phyloP scores from a whole-genome alignment of 2,888 invertebrate genomes.

The Caenorhabditis macrosperma region DNA sequence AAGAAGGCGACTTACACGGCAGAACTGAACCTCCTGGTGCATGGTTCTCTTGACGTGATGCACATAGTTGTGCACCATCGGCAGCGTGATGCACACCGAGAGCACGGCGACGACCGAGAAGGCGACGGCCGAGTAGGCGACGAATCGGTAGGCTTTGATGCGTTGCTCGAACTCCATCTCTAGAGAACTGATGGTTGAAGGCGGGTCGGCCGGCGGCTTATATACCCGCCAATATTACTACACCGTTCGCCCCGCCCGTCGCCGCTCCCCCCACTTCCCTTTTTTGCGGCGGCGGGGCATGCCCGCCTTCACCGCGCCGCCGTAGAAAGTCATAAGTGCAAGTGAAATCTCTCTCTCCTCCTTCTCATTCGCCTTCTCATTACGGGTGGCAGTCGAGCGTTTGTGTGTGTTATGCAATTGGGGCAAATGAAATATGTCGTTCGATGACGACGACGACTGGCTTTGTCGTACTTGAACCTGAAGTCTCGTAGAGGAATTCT shows the following conservation, averaged over 20 bases:
- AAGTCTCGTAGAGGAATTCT: no score
- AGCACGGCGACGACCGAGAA: conserved; percentile 70
- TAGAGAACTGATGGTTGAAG: conserved; percentile 46
- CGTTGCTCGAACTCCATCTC: conserved; percentile 66
- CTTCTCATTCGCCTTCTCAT: background rate
- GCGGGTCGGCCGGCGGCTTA: no score
- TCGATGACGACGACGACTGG: conserved; percentile 20
- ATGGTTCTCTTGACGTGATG: conserved; percentile 69
- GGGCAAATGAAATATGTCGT: conserved; percentile 29
- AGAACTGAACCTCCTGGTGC: conserved; percentile 67
- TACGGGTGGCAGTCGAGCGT: conserved; percentile 13
- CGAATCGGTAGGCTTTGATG: conserved; percentile 69
- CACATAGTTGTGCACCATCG: conserved; percentile 70
- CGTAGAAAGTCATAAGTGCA: conserved; percentile 47
- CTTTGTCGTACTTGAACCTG: conserved; percentile 3
- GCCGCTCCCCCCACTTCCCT: conserved; percentile 24
- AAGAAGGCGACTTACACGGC: conserved; percentile 40
- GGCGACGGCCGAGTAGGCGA: conserved; percentile 70
- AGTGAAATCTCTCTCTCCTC: conserved; percentile 32
- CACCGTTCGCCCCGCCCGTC: conserved; percentile 28
- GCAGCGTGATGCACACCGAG: conserved; percentile 65
- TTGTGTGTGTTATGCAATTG: conserved; percentile 24
- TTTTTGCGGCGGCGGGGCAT: no score
- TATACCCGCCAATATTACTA: conserved; percentile 38
- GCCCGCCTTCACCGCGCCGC: conserved; percentile 13